Base-by-base conservation (phyloP, 2,797 vertebrate species). In the Phoebastria nigripes region DNA sequence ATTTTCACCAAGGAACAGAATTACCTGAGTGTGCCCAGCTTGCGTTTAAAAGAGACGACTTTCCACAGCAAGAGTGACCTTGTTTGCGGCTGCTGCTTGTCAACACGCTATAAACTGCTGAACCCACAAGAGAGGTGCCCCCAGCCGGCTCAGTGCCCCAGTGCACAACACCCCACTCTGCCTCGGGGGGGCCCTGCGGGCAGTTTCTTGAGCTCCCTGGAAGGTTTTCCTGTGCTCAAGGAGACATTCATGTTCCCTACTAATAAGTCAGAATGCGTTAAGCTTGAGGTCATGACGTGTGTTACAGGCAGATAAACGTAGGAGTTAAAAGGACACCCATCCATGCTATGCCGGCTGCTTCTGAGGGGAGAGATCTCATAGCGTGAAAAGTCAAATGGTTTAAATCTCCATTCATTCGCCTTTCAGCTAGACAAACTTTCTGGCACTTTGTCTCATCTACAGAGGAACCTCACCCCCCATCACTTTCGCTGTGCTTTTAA, bases 151-250 rank as follows among this genome's bases (percentile, higher is more conserved):
- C 22, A 4, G 22, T 16, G 24, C 41, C 63, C 41, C 22, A 2
- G 24, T 0, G 7, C 54, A 15, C 41, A 28, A 7, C 44, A 26
- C n/a, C 11, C 39, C 3, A 3, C 12, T 46, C 18, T 4, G 3
- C 20, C 41, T 29, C 0, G 0, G 20, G 1, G 16, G 7, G 2
- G 5, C 5, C 17, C 61, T 9, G 42, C 0, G 1, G 25, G 44
- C 15, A 41, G 33, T 5, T 58, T 29, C 62, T 39, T 56, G 26
- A 42, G 46, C 31, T 29, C 11, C 51, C 14, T 29, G 25, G 20
- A 54, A 42, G 26, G 31, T 22, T 37, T 44, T 82, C 35, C 18
- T 1, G 0, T 31, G 42, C 63, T 82, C 26, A 28, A 18, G 62
- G 67, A 44, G 41, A 18, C 12, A 5, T 26, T 66, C 0, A 0